Percentiles rank a stretch among this genome's conserved stretches.
These are phyloP conservation scores for Hemaris fuciformis DNA, from an alignment of 2,888 invertebrate species.

Conservation along the genomic window DNA sequence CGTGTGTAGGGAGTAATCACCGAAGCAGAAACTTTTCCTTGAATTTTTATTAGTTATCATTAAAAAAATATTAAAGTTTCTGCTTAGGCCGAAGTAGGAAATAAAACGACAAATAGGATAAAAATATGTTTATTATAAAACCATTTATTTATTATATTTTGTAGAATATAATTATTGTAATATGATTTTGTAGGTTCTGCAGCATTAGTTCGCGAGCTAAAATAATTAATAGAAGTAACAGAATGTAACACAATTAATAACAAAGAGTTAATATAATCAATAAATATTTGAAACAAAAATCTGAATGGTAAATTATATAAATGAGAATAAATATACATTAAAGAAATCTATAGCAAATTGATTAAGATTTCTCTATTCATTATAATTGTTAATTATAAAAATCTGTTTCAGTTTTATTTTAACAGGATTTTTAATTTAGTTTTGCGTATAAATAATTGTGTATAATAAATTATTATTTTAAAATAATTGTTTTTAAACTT, in stretches of 20 bases:
- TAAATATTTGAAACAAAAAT: not conserved
- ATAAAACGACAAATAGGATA: slow-evolving; percentile 47
- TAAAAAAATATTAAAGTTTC: not conserved
- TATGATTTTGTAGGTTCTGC: not conserved
- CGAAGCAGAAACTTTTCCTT: not conserved
- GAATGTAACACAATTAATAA: not conserved
- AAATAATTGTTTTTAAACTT: too few species aligned
- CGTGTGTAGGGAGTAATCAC: not conserved
- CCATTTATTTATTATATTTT: slow-evolving; percentile 12
- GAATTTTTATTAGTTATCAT: not conserved
- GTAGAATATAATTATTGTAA: not conserved
- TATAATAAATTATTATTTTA: too few species aligned
- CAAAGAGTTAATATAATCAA: not conserved
- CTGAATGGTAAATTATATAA: too few species aligned
- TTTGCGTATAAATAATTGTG: too few species aligned
- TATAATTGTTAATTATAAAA: too few species aligned
- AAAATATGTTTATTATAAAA: slow-evolving; percentile 28
- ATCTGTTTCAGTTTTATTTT: too few species aligned
- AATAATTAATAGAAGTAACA: not conserved
- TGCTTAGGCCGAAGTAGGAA: slow-evolving; percentile 21
- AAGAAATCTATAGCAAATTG: too few species aligned
- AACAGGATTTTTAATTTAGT: not conserved
- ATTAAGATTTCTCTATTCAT: too few species aligned
- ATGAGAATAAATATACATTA: too few species aligned
- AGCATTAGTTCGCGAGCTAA: not conserved